phyloP scores from a whole-genome alignment of 2,113 vertebrate species.

The Hyperoodon ampullatus region DNA sequence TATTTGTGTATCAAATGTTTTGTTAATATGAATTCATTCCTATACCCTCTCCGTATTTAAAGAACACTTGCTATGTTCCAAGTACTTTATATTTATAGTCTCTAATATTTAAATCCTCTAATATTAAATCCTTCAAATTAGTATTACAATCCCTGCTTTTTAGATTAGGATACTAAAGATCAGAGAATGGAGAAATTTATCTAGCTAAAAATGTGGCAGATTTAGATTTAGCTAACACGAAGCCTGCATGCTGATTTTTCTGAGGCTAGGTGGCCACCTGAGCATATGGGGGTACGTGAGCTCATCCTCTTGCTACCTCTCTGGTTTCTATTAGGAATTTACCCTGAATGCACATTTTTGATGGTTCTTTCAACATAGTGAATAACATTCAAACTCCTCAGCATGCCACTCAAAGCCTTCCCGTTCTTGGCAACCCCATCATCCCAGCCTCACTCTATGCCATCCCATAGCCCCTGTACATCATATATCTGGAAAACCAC shows the following conservation, averaged over 20 bases:
- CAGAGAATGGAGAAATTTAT: not conserved
- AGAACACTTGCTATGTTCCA: not conserved
- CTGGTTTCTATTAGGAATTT: not conserved
- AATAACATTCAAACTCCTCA: not conserved
- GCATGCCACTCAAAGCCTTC: not conserved
- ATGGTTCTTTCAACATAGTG: not conserved
- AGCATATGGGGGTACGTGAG: too few relatives aligned
- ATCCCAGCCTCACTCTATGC: fast-evolving
- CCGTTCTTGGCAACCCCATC: not conserved
- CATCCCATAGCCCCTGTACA: not conserved
- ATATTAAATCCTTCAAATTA: not conserved
- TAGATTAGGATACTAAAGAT: not conserved
- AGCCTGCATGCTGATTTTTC: not conserved
- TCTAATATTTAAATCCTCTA: not conserved
- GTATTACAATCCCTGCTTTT: not conserved
- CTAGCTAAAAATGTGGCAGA: not conserved
- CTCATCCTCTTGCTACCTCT: not conserved
- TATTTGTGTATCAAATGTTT: not conserved
- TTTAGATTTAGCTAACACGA: not conserved
- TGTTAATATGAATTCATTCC: constrained; percentile 1
- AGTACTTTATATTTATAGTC: not conserved
- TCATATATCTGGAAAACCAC: not conserved
- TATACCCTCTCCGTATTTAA: not conserved
- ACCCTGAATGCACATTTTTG: not conserved
- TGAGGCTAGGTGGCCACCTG: not conserved